Percentiles rank a stretch among this genome's conserved stretches.
phyloP scores from a whole-genome alignment of 2,113 vertebrate species.

The Synchiropus splendidus region DNA sequence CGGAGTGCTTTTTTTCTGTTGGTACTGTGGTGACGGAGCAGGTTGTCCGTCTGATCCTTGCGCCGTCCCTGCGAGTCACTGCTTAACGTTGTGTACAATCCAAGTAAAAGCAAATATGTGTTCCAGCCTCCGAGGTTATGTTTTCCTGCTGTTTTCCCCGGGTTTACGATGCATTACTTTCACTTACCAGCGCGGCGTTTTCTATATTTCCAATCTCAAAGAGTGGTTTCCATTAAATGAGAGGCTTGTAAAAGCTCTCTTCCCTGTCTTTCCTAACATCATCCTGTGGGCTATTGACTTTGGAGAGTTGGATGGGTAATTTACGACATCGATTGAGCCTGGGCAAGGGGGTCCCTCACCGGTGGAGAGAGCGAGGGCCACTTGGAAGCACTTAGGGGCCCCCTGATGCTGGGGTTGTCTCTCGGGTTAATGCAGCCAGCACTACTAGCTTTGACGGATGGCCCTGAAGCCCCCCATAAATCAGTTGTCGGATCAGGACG shows the following conservation, averaged over 20 bases:
- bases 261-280: slow-evolving; percentile 30
- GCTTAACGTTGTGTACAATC: too few species aligned
- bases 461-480: slow-evolving; percentile 62
- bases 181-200: too few species aligned
- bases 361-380: slow-evolving; percentile 37
- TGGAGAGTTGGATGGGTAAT: slow-evolving; percentile 51
- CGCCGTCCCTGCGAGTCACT: too few species aligned
- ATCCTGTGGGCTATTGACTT: slow-evolving; percentile 38
- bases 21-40: too few species aligned
- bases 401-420: slow-evolving; percentile 51
- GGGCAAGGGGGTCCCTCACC: slow-evolving; percentile 24
- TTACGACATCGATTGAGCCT: slow-evolving; percentile 52
- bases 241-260: slow-evolving; percentile 29
- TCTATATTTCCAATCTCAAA: too few species aligned
- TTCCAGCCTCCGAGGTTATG: too few species aligned
- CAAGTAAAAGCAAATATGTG: too few species aligned
- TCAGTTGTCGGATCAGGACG: slow-evolving; percentile 47
- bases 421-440: slow-evolving; percentile 64
- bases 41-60: too few species aligned
- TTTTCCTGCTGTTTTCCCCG: too few species aligned
- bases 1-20: too few species aligned
- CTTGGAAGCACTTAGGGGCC: slow-evolving; percentile 59
- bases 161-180: too few species aligned
- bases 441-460: slow-evolving; percentile 55
- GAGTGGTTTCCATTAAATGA: slow-evolving; percentile 12